Conservation (phyloP, 2,888 invertebrate genomes). For the Platycheirus albimanus region DNA sequence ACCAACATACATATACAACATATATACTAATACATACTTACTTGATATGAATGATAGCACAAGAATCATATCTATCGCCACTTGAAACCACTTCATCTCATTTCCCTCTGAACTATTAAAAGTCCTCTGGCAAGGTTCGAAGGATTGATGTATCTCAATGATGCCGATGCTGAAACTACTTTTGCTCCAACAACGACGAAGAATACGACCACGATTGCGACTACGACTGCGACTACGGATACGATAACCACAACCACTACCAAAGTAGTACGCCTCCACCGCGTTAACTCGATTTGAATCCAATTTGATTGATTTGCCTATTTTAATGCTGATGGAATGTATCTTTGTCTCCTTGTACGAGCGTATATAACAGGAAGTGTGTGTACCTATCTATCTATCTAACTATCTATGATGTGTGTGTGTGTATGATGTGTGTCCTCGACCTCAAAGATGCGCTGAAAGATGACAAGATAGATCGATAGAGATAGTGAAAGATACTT, state of each 20-base stretch:
- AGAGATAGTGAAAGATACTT: neutral
- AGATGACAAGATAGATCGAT: constrained; percentile 37
- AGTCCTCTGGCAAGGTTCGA: constrained; percentile 75
- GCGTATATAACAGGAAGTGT: too few species aligned
- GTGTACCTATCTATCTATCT: neutral
- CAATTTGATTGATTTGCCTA: constrained; percentile 73
- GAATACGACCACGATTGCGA: neutral
- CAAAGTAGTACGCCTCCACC: constrained; percentile 69
- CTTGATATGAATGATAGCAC: constrained; percentile 83
- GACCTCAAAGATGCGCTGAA: constrained; percentile 39
- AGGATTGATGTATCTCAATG: constrained; percentile 72
- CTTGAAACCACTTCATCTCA: constrained; percentile 84
- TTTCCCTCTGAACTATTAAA: constrained; percentile 81
- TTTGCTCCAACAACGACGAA: constrained; percentile 9
- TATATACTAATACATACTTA: constrained; percentile 77
- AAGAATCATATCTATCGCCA: constrained; percentile 83
- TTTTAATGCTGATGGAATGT: constrained; percentile 65
- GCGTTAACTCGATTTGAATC: constrained; percentile 70
- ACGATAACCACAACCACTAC: constrained; percentile 56
- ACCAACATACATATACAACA: neutral
- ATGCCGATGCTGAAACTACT: constrained; percentile 59
- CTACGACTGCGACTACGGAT: constrained; percentile 7
- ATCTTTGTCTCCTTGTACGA: neutral
- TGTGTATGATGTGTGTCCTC: constrained; percentile 27
- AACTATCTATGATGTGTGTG: neutral